phyloP scores from a whole-genome alignment of 2,888 invertebrate genomes.

The Creontiades dilutus region DNA sequence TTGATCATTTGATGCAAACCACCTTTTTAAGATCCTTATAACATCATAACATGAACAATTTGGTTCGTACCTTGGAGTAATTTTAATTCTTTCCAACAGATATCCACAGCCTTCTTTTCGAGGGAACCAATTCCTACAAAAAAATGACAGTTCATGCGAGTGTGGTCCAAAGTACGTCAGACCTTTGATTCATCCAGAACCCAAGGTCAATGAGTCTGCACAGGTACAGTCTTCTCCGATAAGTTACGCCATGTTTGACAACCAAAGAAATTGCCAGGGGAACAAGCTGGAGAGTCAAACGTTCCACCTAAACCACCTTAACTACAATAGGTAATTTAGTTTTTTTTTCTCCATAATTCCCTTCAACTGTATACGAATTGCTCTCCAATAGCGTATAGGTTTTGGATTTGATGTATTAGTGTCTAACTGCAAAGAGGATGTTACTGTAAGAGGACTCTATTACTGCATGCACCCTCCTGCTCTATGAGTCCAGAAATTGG shows the following conservation, averaged over 20 bases:
- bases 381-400: no score
- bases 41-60: no score
- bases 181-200: slow-evolving; percentile 6
- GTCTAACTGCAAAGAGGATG: no score
- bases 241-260: slow-evolving; percentile 88
- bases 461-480: no score
- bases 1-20: no score
- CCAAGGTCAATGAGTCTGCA: slow-evolving; percentile 77
- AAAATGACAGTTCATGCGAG: slow-evolving; percentile 46
- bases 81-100: background rate
- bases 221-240: slow-evolving; percentile 87
- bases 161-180: slow-evolving; percentile 33
- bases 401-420: no score
- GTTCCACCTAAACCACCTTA: slow-evolving; percentile 28
- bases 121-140: slow-evolving; percentile 35
- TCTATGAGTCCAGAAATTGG: no score
- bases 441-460: no score
- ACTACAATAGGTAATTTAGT: slow-evolving; percentile 48
- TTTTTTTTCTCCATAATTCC: no score
- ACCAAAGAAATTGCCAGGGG: slow-evolving; percentile 76
- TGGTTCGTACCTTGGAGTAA: no score
- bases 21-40: no score
- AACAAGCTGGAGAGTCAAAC: slow-evolving; percentile 29
- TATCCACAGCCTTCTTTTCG: background rate
- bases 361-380: no score